Conservation (phyloP, 2,888 invertebrate genomes). For the Sesia apiformis region DNA sequence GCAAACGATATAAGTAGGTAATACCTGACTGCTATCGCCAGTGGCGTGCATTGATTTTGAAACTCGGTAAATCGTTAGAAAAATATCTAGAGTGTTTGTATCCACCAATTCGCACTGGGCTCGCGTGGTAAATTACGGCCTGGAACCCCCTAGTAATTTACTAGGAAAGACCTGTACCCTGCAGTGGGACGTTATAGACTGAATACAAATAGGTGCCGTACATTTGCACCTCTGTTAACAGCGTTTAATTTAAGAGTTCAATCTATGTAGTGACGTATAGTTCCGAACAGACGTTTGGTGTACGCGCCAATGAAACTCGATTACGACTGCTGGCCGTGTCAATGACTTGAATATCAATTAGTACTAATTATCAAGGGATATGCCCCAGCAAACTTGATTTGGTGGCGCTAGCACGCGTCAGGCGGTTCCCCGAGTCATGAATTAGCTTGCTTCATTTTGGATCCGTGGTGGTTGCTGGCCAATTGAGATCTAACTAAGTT, state of each 20-base stretch:
- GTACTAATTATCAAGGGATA: conserved; percentile 75
- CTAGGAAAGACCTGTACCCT: no score
- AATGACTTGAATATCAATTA: conserved; percentile 83
- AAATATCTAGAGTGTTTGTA: neutral
- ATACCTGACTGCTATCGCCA: neutral
- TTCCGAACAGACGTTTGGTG: conserved; percentile 19
- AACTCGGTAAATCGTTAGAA: neutral
- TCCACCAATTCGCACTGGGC: no score
- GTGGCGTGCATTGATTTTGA: neutral
- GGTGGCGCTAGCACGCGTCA: conserved; percentile 15
- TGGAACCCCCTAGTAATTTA: no score
- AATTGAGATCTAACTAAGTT: neutral
- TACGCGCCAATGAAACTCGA: conserved; percentile 61
- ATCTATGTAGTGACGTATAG: neutral
- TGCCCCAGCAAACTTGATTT: conserved; percentile 64
- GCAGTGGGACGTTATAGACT: no score
- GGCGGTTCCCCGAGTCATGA: conserved; percentile 14
- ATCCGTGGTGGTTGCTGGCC: conserved; percentile 6
- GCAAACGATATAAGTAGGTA: no score
- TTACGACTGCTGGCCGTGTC: conserved; percentile 74
- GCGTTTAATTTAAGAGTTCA: no score
- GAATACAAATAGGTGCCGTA: no score
- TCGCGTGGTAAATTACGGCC: no score
- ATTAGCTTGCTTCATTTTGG: conserved; percentile 19
- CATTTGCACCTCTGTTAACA: no score